Evolutionary conservation across 2,113 vertebrate genomes (phyloP).

Genomic region (Colaptes auratus): DNA sequence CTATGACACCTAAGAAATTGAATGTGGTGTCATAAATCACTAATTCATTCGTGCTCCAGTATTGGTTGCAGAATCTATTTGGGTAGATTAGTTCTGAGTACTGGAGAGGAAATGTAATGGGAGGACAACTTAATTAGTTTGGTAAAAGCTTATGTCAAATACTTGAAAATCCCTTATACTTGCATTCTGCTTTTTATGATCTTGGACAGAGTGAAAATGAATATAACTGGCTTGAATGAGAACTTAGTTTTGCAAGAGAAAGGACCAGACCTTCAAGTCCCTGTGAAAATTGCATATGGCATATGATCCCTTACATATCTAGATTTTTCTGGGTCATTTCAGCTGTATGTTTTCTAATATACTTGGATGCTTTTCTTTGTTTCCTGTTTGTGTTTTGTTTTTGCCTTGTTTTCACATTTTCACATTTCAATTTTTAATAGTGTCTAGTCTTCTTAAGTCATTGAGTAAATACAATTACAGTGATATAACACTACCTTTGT

Average conservation of each 20-base stretch:
- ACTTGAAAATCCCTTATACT: not conserved
- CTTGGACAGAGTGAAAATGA: not conserved
- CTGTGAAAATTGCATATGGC: not conserved
- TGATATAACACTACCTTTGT: not conserved
- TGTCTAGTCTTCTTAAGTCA: accelerated
- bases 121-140: not conserved
- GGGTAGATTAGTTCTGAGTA: not conserved
- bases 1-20: conserved; percentile 44
- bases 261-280: not conserved
- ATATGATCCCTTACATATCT: not conserved
- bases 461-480: not conserved
- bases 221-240: not conserved
- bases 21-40: conserved; percentile 41
- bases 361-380: not conserved
- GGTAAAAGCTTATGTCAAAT: not conserved
- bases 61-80: conserved; percentile 45
- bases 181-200: not conserved
- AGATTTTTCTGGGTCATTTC: not conserved
- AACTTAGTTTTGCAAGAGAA: not conserved
- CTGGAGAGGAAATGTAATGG: not conserved
- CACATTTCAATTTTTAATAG: not conserved
- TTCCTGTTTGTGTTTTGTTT: not conserved
- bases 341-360: not conserved
- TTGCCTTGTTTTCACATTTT: not conserved
- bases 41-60: conserved; percentile 43